Evolutionary conservation across 2,113 vertebrate species (phyloP).

Genomic region (Sitta europaea): DNA sequence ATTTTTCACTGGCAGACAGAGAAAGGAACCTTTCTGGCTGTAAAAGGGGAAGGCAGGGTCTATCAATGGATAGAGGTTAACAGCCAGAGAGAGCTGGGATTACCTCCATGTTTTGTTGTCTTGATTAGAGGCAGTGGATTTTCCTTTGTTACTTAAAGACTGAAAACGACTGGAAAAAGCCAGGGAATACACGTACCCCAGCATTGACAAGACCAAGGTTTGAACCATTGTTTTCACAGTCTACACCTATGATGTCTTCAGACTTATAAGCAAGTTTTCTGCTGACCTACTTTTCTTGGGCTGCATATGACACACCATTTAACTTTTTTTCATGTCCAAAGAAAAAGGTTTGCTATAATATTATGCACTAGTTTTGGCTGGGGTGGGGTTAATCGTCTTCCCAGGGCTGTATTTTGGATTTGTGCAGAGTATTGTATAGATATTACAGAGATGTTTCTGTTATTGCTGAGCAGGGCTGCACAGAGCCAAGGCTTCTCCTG

Average conservation of each 20-base stretch:
- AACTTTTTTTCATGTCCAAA: background rate
- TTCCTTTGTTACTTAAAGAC: background rate
- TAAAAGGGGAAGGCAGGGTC: background rate
- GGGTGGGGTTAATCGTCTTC: background rate
- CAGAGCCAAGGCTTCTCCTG: background rate
- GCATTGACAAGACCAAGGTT: background rate
- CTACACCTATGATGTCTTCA: fast-evolving
- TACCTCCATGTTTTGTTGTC: background rate
- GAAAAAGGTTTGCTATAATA: background rate
- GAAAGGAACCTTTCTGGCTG: background rate
- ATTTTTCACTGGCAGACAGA: background rate
- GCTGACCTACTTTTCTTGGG: background rate
- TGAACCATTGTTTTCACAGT: background rate
- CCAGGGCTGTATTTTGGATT: background rate
- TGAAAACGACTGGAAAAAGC: background rate
- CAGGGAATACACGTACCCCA: background rate
- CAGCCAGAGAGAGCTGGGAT: background rate
- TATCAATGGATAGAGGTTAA: background rate
- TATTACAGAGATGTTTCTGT: background rate
- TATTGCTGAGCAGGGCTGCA: background rate
- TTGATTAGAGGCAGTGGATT: background rate
- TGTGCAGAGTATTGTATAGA: background rate
- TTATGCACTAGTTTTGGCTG: background rate
- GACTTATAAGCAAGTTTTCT: background rate
- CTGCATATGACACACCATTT: background rate